Evolutionary conservation across 53 echinoderm and acorn worm genomes (phyloP).

Genomic region (Stichopus horrens): DNA sequence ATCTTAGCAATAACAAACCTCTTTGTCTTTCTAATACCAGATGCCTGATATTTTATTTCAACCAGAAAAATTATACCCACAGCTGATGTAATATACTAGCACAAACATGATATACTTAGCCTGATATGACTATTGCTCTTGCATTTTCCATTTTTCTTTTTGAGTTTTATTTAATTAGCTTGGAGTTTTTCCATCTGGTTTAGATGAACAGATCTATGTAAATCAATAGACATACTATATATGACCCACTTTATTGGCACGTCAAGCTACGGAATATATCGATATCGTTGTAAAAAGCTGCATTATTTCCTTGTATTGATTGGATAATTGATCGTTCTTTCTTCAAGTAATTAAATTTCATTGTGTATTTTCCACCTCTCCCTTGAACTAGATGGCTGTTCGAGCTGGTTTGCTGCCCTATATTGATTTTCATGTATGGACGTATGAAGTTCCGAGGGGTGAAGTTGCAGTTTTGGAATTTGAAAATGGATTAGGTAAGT

Average conservation of each 20-base stretch:
- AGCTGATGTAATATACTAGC: no score
- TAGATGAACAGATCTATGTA: no score
- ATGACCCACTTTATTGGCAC: background rate
- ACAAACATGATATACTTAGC: no score
- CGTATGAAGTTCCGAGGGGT: background rate
- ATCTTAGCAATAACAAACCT: no score
- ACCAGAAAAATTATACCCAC: no score
- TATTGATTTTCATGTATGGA: constrained; percentile 6
- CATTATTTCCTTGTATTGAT: background rate
- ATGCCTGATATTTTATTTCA: no score
- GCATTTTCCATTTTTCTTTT: background rate
- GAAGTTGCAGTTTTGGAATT: background rate
- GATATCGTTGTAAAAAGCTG: background rate
- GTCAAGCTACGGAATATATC: background rate
- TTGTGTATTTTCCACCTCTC: background rate
- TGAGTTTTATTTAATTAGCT: background rate
- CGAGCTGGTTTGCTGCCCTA: background rate
- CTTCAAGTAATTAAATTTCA: no score
- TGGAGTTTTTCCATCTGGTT: background rate
- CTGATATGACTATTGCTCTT: background rate
- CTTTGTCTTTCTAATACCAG: no score
- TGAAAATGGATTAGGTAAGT: constrained; percentile 13
- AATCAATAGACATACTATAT: background rate
- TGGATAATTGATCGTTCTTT: background rate
- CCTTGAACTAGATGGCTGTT: background rate